phyloP scores from a whole-genome alignment of 2,797 vertebrate genomes.

The Moxostoma hubbsi region DNA sequence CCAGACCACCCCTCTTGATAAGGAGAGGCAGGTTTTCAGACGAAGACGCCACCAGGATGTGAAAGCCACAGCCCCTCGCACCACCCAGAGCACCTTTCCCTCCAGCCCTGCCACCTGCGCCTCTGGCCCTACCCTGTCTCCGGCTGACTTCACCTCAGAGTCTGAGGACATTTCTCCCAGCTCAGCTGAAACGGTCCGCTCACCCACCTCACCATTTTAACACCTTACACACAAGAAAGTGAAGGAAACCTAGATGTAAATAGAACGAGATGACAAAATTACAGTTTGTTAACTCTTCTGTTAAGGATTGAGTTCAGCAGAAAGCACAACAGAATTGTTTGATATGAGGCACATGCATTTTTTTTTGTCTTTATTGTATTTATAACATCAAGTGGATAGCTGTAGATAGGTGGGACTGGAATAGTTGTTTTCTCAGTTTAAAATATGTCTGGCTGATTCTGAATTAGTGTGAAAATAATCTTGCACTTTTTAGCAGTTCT shows the following conservation, averaged over 20 bases:
- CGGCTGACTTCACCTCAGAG: conserved; percentile 88
- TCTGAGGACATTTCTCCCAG: conserved; percentile 92
- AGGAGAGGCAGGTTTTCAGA: conserved; percentile 98
- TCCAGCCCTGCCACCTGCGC: conserved; percentile 60
- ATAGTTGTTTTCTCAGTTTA: neutral
- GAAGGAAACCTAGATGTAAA: neutral
- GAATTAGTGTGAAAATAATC: neutral
- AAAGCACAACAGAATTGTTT: neutral
- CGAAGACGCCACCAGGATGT: conserved; percentile 94
- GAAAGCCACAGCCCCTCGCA: conserved; percentile 69
- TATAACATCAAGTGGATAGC: neutral
- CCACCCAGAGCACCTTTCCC: conserved; percentile 69
- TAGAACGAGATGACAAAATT: neutral
- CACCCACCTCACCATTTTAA: conserved; percentile 96
- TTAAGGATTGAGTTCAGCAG: too few species aligned
- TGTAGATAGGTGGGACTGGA: neutral
- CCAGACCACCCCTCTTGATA: conserved; percentile 99
- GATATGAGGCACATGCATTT: neutral
- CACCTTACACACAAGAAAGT: neutral
- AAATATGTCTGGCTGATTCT: neutral
- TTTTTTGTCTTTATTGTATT: neutral
- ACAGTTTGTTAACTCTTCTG: neutral
- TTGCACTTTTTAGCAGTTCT: neutral
- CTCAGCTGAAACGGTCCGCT: conserved; percentile 92
- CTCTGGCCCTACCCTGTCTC: conserved; percentile 74